phyloP scores from a whole-genome alignment of 2,888 invertebrate genomes.

The Elmis aenea region DNA sequence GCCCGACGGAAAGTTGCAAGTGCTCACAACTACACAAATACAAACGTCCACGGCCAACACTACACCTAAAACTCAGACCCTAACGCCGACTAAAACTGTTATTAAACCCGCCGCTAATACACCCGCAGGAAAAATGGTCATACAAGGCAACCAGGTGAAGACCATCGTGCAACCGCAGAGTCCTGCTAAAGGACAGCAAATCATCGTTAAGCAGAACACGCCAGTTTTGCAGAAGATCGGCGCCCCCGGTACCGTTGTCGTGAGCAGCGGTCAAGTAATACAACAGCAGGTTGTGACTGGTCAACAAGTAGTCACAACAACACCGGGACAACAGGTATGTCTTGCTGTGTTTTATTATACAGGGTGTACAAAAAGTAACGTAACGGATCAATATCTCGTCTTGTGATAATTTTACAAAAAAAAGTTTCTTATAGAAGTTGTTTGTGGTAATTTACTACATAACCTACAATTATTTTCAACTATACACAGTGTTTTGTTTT shows the following conservation, averaged over 20 bases:
- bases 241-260: constrained; percentile 39
- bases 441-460: too few relatives aligned
- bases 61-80: constrained; percentile 42
- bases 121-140: constrained; percentile 35
- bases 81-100: constrained; percentile 27
- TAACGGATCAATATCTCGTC: too few relatives aligned
- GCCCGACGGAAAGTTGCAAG: constrained; percentile 89
- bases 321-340: constrained; percentile 48
- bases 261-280: constrained; percentile 42
- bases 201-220: constrained; percentile 39
- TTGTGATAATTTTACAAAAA: too few relatives aligned
- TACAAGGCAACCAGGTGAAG: constrained; percentile 30
- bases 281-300: constrained; percentile 41
- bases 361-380: too few relatives aligned
- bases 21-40: constrained; percentile 63
- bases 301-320: constrained; percentile 41
- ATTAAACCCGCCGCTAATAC: constrained; percentile 32
- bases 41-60: constrained; percentile 44
- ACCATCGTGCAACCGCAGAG: constrained; percentile 27
- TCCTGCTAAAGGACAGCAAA: constrained; percentile 38
- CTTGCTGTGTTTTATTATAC: too few relatives aligned
- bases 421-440: too few relatives aligned
- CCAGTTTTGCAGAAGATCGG: constrained; percentile 45
- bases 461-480: too few relatives aligned
- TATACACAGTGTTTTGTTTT: too few relatives aligned